Base-by-base conservation (phyloP, 2,113 vertebrate species). In the Macroglossus sobrinus region DNA sequence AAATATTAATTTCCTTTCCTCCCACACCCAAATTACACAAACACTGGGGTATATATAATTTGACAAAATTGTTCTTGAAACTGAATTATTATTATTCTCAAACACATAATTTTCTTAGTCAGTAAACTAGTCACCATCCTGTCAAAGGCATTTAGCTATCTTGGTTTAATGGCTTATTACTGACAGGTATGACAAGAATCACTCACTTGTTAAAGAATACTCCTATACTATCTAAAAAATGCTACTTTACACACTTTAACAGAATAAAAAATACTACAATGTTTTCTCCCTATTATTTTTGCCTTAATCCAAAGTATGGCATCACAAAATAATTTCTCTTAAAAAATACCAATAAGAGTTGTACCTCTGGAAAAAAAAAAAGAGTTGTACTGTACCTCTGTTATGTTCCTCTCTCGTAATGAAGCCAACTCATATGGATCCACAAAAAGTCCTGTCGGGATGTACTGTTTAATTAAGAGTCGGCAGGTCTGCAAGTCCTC, bases 361-460 rank as follows among this genome's bases (percentile, higher is more conserved):
- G 55, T 98, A 99, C 99, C 99, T 99, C 98, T 89, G 99, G 13
- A 3, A 24, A 35, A 79, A 63, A 93, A 92, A 24, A 35, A 91
- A 82, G 64, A 92, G 33, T 68, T 16, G 55, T 98, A 99, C 99
- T 15, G 55, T 98, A 99, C 99, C 99, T 99, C 98, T 89, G 99
- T 99, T 55, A 98, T 26, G 0, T 98, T 98, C 72, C 98, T 98
- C 71, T 98, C 98, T 91, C 80, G 98, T 92, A 99, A 97, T 0
- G 98, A 98, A n/a, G 98, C 98, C 92, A 99, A 97, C 97, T 99
- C 99, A 35, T 99, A 99, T 4, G 99, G 99, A 97, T 99, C 99
- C 97, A 99, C 97, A 5, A 98, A 99, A 95, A 99, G 92, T 82
- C 99, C 99, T 13, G 97, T 47, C 0, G 99, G 99, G 78, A 99